These are phyloP conservation scores for Brachyrhaphis roseni DNA, from an alignment of 2,797 vertebrate species.

Conservation along the genomic window DNA sequence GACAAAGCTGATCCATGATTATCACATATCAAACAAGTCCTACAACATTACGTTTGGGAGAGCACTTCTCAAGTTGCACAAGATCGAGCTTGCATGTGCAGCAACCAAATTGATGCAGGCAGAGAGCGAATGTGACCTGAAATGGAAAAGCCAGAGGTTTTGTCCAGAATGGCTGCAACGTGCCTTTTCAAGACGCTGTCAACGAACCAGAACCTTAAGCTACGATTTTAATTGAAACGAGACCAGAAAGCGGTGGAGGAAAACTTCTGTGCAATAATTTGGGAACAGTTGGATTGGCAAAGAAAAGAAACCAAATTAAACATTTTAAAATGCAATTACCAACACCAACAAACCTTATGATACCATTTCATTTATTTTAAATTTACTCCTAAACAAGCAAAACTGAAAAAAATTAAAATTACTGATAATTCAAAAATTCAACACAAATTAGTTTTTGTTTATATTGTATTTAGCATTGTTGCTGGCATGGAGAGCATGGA, in stretches of 20 bases:
- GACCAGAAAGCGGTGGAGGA: background rate
- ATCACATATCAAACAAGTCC: conserved; percentile 27
- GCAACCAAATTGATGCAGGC: background rate
- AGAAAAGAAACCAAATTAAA: background rate
- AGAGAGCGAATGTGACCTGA: background rate
- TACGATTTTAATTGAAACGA: background rate
- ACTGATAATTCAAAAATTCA: background rate
- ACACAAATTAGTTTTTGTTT: too few species aligned
- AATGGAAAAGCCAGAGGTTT: background rate
- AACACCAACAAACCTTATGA: background rate
- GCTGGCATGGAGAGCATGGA: background rate
- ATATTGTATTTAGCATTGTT: background rate
- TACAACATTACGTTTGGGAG: background rate
- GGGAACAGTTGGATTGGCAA: background rate
- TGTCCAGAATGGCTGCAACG: background rate
- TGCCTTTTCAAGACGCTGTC: background rate
- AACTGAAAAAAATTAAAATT: background rate
- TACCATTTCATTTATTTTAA: background rate
- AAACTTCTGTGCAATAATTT: background rate
- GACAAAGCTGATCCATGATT: conserved; percentile 22
- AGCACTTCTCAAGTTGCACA: conserved; percentile 26
- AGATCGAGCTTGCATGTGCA: background rate
- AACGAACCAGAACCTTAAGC: background rate
- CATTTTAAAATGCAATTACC: background rate
- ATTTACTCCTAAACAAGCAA: background rate